Evolutionary conservation across 2,113 vertebrate species (phyloP), one percentile per base, ranked within the genome.

Genomic region (Xenopus borealis): DNA sequence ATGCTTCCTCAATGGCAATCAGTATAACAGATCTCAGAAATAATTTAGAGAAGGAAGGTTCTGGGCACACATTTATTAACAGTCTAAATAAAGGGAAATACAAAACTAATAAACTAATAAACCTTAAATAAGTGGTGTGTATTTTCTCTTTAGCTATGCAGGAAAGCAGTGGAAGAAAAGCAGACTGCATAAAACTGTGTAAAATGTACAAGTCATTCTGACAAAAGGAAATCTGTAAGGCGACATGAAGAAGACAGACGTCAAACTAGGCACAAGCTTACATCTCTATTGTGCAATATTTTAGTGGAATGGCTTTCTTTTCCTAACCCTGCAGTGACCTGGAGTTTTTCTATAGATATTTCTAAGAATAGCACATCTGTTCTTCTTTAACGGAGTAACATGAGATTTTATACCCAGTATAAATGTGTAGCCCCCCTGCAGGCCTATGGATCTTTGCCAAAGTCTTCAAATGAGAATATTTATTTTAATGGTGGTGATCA

Each of bases 331-430:
- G 50, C 59, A 53, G 66, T 70, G 74, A 77, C 74, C 74, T 77
- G 50, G 53, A 40, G 61, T 70, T 70, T 70, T 70, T 77, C 66
- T 77, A 77, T 77, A 77, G 74, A 77, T 77, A 77, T 77, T 77
- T 77, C 74, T 77, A 77, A 77, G 74, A 77, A 77, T 77, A 77
- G 74, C 66, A 77, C 74, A 77, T 77, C 74, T 77, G 74, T 69
- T 77, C 59, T 77, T 70, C 66, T 18, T 77, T 77, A 70, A 45
- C 33, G 33, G 30, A 46, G 74, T 63, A 77, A 77, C 74, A 64
- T 70, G 74, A 77, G 40, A 77, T 70, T 77, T 69, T 64, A 70
- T 77, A 77, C 67, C 59, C 67, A 77, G 69, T 77, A 77, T 77
- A 70, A 77, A 70, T 46, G 59, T 77, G 67, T 69, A 77, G 74